Evolutionary conservation across 2,797 vertebrate genomes (phyloP).

Genomic region (Lerista edwardsae): DNA sequence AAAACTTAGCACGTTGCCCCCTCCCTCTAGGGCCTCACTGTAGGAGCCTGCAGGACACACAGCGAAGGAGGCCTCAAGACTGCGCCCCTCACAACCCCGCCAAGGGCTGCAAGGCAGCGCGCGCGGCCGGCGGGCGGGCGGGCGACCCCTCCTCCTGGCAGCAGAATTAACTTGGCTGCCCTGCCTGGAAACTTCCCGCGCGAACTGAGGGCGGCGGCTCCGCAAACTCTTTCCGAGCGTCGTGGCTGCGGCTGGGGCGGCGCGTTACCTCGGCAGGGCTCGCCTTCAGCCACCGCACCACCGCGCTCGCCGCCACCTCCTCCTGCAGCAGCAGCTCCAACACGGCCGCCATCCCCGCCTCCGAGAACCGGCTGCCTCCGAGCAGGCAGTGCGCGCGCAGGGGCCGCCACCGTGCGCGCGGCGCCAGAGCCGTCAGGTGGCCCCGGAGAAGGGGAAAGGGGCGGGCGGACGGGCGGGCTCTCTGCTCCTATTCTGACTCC

Average conservation of each 20-base stretch:
- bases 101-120: no score
- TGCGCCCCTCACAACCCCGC: no score
- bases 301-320: constrained; percentile 80
- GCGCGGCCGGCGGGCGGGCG: no score
- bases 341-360: constrained; percentile 91
- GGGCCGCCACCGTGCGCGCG: not conserved
- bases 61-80: no score
- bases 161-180: not conserved
- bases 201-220: not conserved
- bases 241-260: not conserved
- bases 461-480: not conserved
- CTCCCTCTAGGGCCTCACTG: not conserved
- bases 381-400: constrained; percentile 10
- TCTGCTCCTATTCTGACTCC: not conserved
- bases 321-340: constrained; percentile 88
- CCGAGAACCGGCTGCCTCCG: not conserved
- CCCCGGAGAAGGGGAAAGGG: not conserved
- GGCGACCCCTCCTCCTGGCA: no score
- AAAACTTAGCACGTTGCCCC: no score
- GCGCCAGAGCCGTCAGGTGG: not conserved
- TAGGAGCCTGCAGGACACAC: no score
- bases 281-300: constrained; percentile 82
- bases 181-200: not conserved
- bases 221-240: no score
- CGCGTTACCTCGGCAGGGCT: constrained; percentile 55